phyloP scores from a whole-genome alignment of 2,888 invertebrate genomes.

The Fragum sueziense region DNA sequence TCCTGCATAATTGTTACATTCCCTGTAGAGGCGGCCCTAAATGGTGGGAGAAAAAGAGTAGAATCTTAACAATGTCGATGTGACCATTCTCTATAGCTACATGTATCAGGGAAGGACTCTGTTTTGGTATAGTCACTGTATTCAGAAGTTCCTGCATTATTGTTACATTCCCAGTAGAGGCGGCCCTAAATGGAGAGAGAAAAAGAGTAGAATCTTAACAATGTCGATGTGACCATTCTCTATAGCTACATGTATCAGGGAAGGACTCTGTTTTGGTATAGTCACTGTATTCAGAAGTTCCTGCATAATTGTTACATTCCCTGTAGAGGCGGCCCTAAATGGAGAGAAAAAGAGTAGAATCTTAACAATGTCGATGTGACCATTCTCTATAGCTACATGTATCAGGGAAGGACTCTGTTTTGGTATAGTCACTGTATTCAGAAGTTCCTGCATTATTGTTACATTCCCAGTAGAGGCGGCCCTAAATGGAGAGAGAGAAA shows the following conservation, averaged over 20 bases:
- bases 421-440: background rate
- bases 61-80: too few species aligned
- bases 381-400: slow-evolving; percentile 86
- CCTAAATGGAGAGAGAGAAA: too few species aligned
- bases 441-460: background rate
- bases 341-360: slow-evolving; percentile 87
- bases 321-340: slow-evolving; percentile 65
- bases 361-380: slow-evolving; percentile 90
- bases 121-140: too few species aligned
- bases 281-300: slow-evolving; percentile 64
- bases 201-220: slow-evolving; percentile 90
- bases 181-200: too few species aligned
- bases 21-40: too few species aligned
- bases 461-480: background rate
- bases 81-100: too few species aligned
- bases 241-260: slow-evolving; percentile 48
- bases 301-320: slow-evolving; percentile 60
- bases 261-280: slow-evolving; percentile 40
- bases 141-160: too few species aligned
- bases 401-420: slow-evolving; percentile 8
- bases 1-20: too few species aligned
- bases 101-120: too few species aligned
- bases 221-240: slow-evolving; percentile 92
- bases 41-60: too few species aligned
- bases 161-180: too few species aligned